Evolutionary conservation across 2,797 vertebrate species (phyloP).

Genomic region (Gila robusta): DNA sequence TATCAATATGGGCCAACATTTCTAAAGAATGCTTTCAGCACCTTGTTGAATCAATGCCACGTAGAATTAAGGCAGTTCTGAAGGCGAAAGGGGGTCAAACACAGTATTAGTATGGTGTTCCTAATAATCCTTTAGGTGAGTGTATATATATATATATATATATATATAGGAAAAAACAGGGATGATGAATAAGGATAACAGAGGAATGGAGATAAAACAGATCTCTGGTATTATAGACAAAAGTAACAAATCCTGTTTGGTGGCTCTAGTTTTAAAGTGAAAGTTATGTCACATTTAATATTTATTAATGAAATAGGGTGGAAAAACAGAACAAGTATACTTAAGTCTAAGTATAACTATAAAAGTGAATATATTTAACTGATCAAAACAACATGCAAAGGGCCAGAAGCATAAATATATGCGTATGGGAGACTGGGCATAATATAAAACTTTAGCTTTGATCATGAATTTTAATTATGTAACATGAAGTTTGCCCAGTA

Average conservation of each 20-base stretch:
- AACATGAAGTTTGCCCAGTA: background rate
- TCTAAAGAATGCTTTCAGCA: too few relatives aligned
- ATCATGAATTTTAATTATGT: background rate
- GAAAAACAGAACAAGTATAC: background rate
- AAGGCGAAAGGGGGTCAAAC: too few relatives aligned
- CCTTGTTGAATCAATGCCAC: too few relatives aligned
- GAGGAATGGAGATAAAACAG: background rate
- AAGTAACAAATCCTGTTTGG: background rate
- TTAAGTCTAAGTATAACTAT: slow-evolving; percentile 29
- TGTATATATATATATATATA: background rate
- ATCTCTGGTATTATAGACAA: background rate
- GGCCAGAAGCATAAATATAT: slow-evolving; percentile 31
- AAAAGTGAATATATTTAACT: slow-evolving; percentile 31
- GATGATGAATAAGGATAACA: background rate
- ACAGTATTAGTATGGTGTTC: too few relatives aligned
- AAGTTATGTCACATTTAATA: too few relatives aligned
- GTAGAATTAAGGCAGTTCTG: too few relatives aligned
- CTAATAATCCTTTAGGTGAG: too few relatives aligned
- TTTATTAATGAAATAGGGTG: too few relatives aligned
- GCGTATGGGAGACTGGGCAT: slow-evolving; percentile 1
- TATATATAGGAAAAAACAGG: background rate
- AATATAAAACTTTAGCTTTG: background rate
- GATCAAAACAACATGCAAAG: slow-evolving; percentile 18
- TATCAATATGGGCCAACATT: too few relatives aligned
- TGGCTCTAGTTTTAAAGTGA: background rate